Evolutionary conservation across 2,888 invertebrate genomes (phyloP), one percentile per base, ranked within the genome.

Genomic region (Therioaphis trifolii): DNA sequence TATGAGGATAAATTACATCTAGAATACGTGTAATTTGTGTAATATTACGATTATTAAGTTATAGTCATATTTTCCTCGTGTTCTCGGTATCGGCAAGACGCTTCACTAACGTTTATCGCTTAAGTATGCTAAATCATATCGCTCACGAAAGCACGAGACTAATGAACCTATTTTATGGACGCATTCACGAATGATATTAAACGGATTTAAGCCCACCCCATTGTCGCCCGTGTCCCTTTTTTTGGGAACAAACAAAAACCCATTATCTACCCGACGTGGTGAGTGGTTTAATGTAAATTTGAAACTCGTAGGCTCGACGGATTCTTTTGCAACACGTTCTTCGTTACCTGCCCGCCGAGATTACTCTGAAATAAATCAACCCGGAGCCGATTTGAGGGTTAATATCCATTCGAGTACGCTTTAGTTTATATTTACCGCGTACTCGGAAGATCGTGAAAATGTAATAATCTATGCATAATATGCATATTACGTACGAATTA

Each of bases 171-270:
- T 46, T 46, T 15, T 15, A 46, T 14, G 15, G 11, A 46, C 12
- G 11, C 46, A 46, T 46, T 46, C 12, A 46, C 7, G 46, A 63
- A 72, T 35, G 29, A 35, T 55, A 74, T 43, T 43, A 24, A 75
- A 75, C 21, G 9, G 55, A 11, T 58, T 74, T 58, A 24, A 72
- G 29, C 14, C 14, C 35, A 21, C 5, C 4, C 24, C 74, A 24
- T 40, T 74, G n/a, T 43, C 2, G 18, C 0, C 24, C 40, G 15
- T 4, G 21, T 7, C 15, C 12, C 14, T 63, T 63, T n/a, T 63
- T 46, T 46, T 12, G 61, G n/a, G 43, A 76, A 61, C 18, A 77
- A 66, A 77, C 63, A 66, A 66, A 66, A 52, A 40, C 35, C 77
- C 46, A 77, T 77, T 77, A 77, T 66, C n/a, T 5, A 11, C 12